These are phyloP conservation scores for Corapipo altera DNA, from an alignment of 2,113 vertebrate genomes.

Conservation along the genomic window DNA sequence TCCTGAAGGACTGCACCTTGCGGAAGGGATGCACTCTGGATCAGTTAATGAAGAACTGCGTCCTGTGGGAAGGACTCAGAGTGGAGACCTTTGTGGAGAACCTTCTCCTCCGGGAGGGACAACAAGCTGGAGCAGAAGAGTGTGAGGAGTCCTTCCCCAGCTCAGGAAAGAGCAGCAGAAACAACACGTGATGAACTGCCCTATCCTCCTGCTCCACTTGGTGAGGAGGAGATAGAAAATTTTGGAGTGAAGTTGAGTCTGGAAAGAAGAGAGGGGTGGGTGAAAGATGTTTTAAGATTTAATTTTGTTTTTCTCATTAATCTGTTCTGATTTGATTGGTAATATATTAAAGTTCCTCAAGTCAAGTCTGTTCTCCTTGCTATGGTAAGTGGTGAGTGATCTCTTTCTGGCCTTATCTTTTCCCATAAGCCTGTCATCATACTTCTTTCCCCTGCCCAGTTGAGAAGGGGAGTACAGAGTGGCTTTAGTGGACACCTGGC, in stretches of 20 bases:
- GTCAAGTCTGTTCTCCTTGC: background rate
- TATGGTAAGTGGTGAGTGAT: background rate
- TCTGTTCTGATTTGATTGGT: background rate
- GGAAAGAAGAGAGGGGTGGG: background rate
- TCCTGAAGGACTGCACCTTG: background rate
- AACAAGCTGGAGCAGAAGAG: background rate
- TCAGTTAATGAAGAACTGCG: background rate
- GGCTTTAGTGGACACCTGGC: background rate
- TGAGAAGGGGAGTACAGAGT: background rate
- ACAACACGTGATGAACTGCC: background rate
- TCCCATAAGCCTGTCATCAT: fast-evolving
- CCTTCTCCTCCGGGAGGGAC: background rate
- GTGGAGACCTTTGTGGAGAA: background rate
- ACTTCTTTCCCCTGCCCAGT: background rate
- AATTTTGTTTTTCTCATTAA: background rate
- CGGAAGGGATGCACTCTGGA: background rate
- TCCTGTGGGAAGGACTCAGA: background rate
- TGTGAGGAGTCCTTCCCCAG: background rate
- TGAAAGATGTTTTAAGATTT: background rate
- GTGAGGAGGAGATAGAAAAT: background rate
- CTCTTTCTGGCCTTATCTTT: background rate
- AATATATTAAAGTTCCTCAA: background rate
- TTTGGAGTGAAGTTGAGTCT: background rate
- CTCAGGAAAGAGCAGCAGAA: background rate
- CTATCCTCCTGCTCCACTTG: background rate